Evolutionary conservation across 2,113 vertebrate species (phyloP), one percentile per base, ranked within the genome.

Genomic region (Tympanuchus pallidicinctus): DNA sequence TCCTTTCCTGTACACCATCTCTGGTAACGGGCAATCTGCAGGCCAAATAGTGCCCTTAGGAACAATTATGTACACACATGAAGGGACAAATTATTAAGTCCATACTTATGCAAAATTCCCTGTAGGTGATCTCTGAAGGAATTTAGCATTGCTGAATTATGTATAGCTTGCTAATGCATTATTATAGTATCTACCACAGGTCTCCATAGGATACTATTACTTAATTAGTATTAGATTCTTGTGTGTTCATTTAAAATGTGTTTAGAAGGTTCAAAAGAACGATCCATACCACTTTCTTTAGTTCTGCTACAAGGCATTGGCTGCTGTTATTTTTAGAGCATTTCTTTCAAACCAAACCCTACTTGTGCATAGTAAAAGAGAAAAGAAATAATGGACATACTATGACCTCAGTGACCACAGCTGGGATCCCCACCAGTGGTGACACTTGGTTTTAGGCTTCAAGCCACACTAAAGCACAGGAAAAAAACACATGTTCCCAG

Each of bases 181-280:
- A 40, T 59, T 89, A 91, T 6, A 73, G 71, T 4, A 7, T 43
- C 75, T 77, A 93, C 82, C 86, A 80, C 42, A 47, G 82, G 82
- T 88, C 91, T 95, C 92, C 67, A 88, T 2, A 92, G 85, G 84
- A 88, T 91, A 88, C 47, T 64, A 32, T 54, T 79, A 87, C 67
- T 92, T 94, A 93, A 95, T 96, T 83, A 94, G 82, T 57, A 88
- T 88, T 82, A 82, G 91, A 89, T 96, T 81, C 82, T 76, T 86
- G 67, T 63, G 72, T 77, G 34, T 74, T 96, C 89, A 89, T 89
- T 76, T 88, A 56, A 96, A 92, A 67, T 28, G 13, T 48, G 28
- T 50, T 89, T 27, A 74, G 67, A 73, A 93, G 38, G 72, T 91
- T 85, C 84, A 91, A 40, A 73, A 87, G 78, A 54, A 91, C 82